These are phyloP conservation scores for Torymus texanus DNA, from an alignment of 2,888 invertebrate species.

Conservation along the genomic window DNA sequence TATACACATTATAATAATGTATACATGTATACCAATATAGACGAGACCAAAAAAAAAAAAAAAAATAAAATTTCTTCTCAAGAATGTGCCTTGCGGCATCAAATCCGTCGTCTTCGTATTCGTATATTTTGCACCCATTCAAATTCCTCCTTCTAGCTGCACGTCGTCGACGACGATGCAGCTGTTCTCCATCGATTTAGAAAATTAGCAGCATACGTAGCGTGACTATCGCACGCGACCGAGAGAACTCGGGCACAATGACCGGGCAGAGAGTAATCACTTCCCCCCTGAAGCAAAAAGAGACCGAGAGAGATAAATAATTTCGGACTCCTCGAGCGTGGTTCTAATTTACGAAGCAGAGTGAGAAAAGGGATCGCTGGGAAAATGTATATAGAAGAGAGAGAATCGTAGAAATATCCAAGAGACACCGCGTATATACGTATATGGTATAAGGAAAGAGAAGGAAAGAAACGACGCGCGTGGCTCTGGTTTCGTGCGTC, in stretches of 20 bases:
- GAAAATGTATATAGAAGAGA: too few species aligned
- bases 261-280: slow-evolving; percentile 61
- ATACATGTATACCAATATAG: too few species aligned
- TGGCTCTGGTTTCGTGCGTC: slow-evolving; percentile 43
- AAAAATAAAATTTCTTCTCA: slow-evolving; percentile 10
- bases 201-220: slow-evolving; percentile 63
- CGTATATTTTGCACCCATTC: not conserved
- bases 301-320: slow-evolving; percentile 54
- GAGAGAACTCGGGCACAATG: not conserved
- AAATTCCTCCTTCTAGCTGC: too few species aligned
- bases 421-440: not conserved
- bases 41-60: not conserved
- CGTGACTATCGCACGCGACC: slow-evolving; percentile 69
- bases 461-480: slow-evolving; percentile 22
- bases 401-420: slow-evolving; percentile 14
- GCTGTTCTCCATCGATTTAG: slow-evolving; percentile 66
- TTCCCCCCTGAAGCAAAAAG: slow-evolving; percentile 33
- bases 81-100: slow-evolving; percentile 15
- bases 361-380: not conserved
- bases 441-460: not conserved
- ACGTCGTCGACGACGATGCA: slow-evolving; percentile 50
- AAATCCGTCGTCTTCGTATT: slow-evolving; percentile 19
- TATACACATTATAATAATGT: too few species aligned
- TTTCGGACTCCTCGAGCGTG: slow-evolving; percentile 37
- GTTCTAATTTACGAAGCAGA: slow-evolving; percentile 1